Conservation (phyloP, 2,797 vertebrate species). For the Enteromius afrohamiltoni region DNA sequence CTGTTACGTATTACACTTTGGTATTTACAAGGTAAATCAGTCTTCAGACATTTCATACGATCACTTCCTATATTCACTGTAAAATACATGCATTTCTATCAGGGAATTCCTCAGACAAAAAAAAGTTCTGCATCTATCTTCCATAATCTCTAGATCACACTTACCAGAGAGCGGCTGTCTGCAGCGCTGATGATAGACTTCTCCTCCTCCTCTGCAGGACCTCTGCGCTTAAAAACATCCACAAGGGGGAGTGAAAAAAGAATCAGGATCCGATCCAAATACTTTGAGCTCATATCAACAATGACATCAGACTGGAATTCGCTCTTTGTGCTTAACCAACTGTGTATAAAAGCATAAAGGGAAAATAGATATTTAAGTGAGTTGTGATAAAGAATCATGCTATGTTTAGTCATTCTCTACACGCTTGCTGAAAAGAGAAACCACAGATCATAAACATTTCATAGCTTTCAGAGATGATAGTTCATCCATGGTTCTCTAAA, state of each 20-base stretch:
- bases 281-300: slow-evolving; percentile 71
- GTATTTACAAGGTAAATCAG: background rate
- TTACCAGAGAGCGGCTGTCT: slow-evolving; percentile 25
- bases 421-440: background rate
- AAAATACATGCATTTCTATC: background rate
- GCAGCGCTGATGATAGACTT: slow-evolving; percentile 54
- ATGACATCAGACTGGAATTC: slow-evolving; percentile 81
- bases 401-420: background rate
- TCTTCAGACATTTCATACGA: background rate
- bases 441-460: background rate
- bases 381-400: background rate
- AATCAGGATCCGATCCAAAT: slow-evolving; percentile 69
- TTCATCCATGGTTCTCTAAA: background rate
- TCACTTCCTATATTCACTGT: background rate
- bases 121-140: background rate
- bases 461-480: slow-evolving; percentile 5
- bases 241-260: slow-evolving; percentile 37
- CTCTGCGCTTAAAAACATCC: slow-evolving; percentile 66
- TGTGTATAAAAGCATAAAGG: background rate
- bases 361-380: background rate
- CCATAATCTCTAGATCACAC: slow-evolving; percentile 11
- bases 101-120: background rate
- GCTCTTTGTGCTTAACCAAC: slow-evolving; percentile 51
- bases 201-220: slow-evolving; percentile 47
- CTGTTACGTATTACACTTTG: background rate